Conservation (phyloP, 2,797 vertebrate genomes). For the Odontamblyopus rebecca region DNA sequence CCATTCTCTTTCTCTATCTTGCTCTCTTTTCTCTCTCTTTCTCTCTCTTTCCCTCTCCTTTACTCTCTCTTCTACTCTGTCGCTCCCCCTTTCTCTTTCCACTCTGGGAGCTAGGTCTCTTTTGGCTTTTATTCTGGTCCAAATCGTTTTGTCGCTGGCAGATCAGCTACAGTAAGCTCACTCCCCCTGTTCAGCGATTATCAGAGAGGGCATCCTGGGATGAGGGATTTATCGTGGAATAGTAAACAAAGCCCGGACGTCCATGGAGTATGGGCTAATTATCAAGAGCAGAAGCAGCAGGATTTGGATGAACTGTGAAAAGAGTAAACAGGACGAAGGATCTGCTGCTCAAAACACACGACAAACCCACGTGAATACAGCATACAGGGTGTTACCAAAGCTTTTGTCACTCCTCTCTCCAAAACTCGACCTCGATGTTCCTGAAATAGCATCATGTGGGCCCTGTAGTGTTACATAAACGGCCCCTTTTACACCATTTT, state of each 20-base stretch:
- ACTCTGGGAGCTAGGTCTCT: slow-evolving; percentile 12
- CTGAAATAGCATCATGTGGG: too few relatives aligned
- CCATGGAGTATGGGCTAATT: slow-evolving; percentile 71
- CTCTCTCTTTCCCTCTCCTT: too few relatives aligned
- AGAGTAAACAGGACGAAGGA: neutral
- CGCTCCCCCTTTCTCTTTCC: neutral
- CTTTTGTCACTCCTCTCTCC: neutral
- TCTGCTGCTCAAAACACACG: neutral
- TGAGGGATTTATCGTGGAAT: slow-evolving; percentile 68
- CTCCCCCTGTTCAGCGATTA: slow-evolving; percentile 70
- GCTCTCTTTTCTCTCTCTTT: too few relatives aligned
- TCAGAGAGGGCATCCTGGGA: slow-evolving; percentile 62
- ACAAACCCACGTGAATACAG: neutral
- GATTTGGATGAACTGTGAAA: slow-evolving; percentile 58
- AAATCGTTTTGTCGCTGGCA: slow-evolving; percentile 60
- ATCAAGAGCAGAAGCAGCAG: slow-evolving; percentile 67
- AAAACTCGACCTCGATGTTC: neutral
- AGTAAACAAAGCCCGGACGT: slow-evolving; percentile 73
- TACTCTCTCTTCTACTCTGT: too few relatives aligned
- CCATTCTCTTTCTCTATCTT: too few relatives aligned
- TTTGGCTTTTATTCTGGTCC: slow-evolving; percentile 59
- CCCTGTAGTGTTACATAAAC: neutral
- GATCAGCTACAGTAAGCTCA: slow-evolving; percentile 61
- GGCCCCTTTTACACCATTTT: too few relatives aligned
- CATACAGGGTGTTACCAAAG: neutral